Conservation (phyloP, 2,888 invertebrate species). For the Xiphydria camelus region DNA sequence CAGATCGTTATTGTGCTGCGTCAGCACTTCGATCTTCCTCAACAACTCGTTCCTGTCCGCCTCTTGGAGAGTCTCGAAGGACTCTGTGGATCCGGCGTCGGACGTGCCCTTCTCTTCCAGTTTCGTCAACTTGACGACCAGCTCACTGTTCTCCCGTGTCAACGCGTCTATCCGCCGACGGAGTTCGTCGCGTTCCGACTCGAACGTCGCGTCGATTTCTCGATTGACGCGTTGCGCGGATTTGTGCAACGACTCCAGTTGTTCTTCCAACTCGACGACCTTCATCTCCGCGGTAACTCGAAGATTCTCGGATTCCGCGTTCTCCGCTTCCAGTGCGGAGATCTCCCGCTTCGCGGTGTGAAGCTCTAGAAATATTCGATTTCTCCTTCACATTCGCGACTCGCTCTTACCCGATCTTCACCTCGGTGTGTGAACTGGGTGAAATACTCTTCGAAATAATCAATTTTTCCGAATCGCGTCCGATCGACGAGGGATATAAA, state of each 20-base stretch:
- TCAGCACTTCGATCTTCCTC: slow-evolving; percentile 39
- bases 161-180: slow-evolving; percentile 63
- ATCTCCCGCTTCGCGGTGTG: slow-evolving; percentile 65
- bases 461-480: too few relatives aligned
- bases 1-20: slow-evolving; percentile 35
- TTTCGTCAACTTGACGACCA: slow-evolving; percentile 34
- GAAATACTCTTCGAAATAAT: too few relatives aligned
- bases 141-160: slow-evolving; percentile 48
- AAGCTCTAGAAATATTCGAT: slow-evolving; percentile 44
- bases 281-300: slow-evolving; percentile 79
- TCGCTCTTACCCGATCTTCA: too few relatives aligned
- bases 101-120: slow-evolving; percentile 35
- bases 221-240: too few relatives aligned
- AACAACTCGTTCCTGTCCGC: slow-evolving; percentile 35
- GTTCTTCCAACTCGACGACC: slow-evolving; percentile 78
- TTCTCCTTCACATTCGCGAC: too few relatives aligned
- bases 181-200: slow-evolving; percentile 61
- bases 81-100: slow-evolving; percentile 44
- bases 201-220: slow-evolving; percentile 59
- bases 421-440: too few relatives aligned
- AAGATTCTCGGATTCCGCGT: slow-evolving; percentile 67
- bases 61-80: slow-evolving; percentile 54
- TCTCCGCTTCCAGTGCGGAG: slow-evolving; percentile 65
- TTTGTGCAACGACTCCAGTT: slow-evolving; percentile 62
- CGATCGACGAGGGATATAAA: too few relatives aligned